phyloP scores from a whole-genome alignment of 2,797 vertebrate species.

The Capromys pilorides region DNA sequence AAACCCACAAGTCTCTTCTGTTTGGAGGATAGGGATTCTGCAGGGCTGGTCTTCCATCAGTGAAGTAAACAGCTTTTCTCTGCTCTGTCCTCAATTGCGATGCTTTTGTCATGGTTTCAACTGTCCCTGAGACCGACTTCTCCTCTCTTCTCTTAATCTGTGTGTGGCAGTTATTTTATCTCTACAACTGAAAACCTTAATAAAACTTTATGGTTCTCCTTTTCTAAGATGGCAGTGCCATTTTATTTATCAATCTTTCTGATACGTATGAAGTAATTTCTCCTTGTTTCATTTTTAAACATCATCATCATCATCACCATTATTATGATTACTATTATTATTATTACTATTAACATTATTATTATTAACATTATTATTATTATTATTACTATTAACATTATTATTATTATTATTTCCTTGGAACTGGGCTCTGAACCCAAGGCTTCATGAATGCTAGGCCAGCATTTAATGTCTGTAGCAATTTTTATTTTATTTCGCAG shows the following conservation, averaged over 20 bases:
- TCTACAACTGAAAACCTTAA: neutral
- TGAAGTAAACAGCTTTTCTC: neutral
- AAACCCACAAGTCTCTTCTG: no score
- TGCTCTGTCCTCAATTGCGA: neutral
- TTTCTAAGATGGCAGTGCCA: neutral
- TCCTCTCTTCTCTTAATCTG: fast-evolving
- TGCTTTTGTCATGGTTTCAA: neutral
- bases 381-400: no score
- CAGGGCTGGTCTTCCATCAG: neutral
- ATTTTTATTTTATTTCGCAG: neutral
- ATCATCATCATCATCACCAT: no score
- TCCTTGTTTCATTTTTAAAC: neutral
- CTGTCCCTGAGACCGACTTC: neutral
- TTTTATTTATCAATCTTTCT: neutral
- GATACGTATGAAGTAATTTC: neutral
- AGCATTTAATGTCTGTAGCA: neutral
- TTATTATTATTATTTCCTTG: neutral
- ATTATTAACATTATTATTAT: no score
- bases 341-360: no score
- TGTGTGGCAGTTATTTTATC: neutral
- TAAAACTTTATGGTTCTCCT: neutral
- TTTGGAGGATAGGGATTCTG: neutral
- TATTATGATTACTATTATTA: no score
- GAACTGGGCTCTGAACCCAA: neutral
- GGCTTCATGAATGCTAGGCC: neutral